Conservation (phyloP, 2,888 invertebrate genomes). For the Cantharis lateralis region DNA sequence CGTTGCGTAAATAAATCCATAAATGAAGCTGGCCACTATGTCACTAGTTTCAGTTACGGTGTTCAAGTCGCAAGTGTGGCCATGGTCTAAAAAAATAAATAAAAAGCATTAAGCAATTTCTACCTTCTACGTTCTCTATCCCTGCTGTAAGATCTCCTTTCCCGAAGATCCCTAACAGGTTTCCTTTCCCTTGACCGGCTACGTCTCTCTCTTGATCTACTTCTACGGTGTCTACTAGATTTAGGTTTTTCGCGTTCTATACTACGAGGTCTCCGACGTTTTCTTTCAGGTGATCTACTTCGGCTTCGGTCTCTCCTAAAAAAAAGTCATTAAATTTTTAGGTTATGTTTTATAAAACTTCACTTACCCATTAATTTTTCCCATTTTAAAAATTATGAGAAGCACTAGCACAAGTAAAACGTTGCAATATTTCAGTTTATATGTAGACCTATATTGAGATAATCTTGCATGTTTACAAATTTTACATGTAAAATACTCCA, state of each 20-base stretch:
- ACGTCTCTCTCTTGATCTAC: constrained; percentile 45
- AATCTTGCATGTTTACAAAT: neutral
- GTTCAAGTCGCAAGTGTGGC: too few species aligned
- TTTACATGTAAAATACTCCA: neutral
- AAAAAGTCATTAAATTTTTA: neutral
- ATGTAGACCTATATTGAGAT: neutral
- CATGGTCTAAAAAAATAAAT: too few species aligned
- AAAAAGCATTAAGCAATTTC: neutral
- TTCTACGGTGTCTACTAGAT: constrained; percentile 56
- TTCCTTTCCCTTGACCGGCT: constrained; percentile 53
- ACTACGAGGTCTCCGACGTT: constrained; percentile 45
- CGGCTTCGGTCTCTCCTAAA: constrained; percentile 39
- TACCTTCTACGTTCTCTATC: constrained; percentile 44
- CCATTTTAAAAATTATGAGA: constrained; percentile 9
- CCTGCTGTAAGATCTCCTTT: constrained; percentile 44
- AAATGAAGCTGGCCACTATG: too few species aligned
- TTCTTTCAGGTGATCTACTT: constrained; percentile 47
- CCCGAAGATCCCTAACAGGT: constrained; percentile 52
- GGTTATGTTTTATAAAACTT: neutral
- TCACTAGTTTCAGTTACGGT: too few species aligned
- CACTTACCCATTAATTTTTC: constrained; percentile 25
- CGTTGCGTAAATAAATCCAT: too few species aligned
- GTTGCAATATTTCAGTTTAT: neutral
- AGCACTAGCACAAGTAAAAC: neutral
- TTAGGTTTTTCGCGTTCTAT: constrained; percentile 61